phyloP scores from a whole-genome alignment of 1,140 invertebrate genomes.

The Scaptomyza montana region DNA sequence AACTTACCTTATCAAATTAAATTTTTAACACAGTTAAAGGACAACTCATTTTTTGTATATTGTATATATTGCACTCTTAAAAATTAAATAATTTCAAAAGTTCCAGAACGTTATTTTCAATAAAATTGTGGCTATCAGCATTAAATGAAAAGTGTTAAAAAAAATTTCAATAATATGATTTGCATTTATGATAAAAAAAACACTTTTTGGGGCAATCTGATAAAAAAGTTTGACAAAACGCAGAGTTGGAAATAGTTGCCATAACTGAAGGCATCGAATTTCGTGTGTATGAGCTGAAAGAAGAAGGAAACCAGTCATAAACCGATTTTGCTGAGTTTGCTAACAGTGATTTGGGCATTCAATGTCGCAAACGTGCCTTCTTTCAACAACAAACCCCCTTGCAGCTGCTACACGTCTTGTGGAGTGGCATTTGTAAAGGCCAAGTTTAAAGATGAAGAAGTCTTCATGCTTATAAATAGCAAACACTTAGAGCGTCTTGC shows the following conservation, averaged over 20 bases:
- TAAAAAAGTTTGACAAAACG: constrained; percentile 4
- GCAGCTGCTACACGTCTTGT: not conserved
- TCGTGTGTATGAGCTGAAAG: constrained; percentile 19
- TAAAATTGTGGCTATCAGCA: too few relatives aligned
- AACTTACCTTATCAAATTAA: too few relatives aligned
- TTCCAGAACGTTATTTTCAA: too few relatives aligned
- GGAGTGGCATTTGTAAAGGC: not conserved
- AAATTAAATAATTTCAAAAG: too few relatives aligned
- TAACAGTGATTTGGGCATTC: constrained; percentile 20
- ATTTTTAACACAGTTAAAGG: too few relatives aligned
- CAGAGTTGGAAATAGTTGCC: not conserved
- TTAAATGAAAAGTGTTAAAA: not conserved
- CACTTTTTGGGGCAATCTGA: not conserved
- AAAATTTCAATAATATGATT: not conserved
- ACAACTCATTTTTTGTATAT: too few relatives aligned
- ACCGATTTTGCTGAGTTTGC: constrained; percentile 41
- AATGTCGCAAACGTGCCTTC: constrained; percentile 30
- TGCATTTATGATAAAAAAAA: not conserved
- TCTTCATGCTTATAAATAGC: constrained; percentile 35
- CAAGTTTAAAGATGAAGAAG: constrained; percentile 7
- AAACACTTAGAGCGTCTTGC: constrained; percentile 44
- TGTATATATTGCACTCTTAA: too few relatives aligned
- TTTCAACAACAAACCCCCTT: constrained; percentile 13
- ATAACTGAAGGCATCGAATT: constrained; percentile 7
- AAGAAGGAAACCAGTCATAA: constrained; percentile 28